These are phyloP conservation scores for Cantharis rustica DNA, from an alignment of 2,888 invertebrate genomes.

Conservation along the genomic window DNA sequence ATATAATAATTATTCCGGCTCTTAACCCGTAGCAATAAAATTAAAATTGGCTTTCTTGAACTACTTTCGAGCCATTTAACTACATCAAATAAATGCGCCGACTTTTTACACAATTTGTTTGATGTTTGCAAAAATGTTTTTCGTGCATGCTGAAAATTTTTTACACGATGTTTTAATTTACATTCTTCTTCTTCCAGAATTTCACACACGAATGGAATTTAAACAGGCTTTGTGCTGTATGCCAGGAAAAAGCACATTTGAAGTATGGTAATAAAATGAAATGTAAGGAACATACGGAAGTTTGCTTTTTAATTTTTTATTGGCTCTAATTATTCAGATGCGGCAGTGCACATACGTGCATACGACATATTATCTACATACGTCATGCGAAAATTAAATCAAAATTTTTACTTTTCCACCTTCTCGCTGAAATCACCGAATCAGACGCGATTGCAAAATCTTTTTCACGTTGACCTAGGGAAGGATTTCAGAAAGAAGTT, in stretches of 20 bases:
- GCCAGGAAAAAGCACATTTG: background rate
- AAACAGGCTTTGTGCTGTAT: background rate
- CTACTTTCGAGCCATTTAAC: slow-evolving; percentile 40
- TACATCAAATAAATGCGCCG: slow-evolving; percentile 40
- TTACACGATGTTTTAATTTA: background rate
- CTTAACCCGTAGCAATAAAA: slow-evolving; percentile 51
- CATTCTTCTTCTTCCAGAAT: background rate
- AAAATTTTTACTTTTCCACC: background rate
- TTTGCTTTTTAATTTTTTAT: background rate
- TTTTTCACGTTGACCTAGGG: background rate
- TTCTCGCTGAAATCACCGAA: background rate
- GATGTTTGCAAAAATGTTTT: background rate
- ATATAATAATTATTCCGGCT: slow-evolving; percentile 53
- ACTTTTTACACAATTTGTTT: background rate
- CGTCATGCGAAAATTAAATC: background rate
- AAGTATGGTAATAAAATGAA: background rate
- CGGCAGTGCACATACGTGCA: too few species aligned
- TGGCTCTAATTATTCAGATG: too few species aligned
- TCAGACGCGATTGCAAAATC: background rate
- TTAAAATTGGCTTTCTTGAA: slow-evolving; percentile 49
- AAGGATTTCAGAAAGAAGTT: slow-evolving; percentile 14
- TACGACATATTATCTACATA: too few species aligned
- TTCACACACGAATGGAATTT: background rate
- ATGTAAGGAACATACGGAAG: background rate
- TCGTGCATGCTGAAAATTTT: background rate